A percentile compares a stretch with the other conserved stretches of the same genome.
phyloP scores from a whole-genome alignment of 2,113 vertebrate species.

The Bujurquina vittata region DNA sequence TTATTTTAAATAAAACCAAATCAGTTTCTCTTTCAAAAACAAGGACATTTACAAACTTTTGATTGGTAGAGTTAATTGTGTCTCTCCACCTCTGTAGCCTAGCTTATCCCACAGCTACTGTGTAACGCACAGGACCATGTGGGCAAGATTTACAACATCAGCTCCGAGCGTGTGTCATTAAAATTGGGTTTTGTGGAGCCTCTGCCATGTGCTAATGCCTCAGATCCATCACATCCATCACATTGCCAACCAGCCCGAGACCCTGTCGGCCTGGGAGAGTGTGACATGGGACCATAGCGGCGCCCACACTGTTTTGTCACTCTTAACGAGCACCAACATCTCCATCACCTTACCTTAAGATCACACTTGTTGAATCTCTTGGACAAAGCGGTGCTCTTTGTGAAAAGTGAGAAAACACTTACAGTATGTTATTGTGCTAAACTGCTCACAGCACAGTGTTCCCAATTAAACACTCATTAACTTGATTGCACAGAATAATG shows the following conservation, averaged over 20 bases:
- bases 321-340: neutral
- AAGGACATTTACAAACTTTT: neutral
- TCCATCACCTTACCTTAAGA: neutral
- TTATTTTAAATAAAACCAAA: neutral
- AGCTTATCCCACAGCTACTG: neutral
- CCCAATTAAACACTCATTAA: conserved; percentile 67
- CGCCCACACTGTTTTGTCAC: neutral
- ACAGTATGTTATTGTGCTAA: conserved; percentile 24
- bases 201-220: conserved; percentile 1
- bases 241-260: neutral
- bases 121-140: neutral
- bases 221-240: conserved; percentile 17
- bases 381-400: neutral
- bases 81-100: neutral
- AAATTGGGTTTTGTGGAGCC: neutral
- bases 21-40: neutral
- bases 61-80: neutral
- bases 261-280: neutral
- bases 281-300: neutral
- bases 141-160: neutral
- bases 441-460: conserved; percentile 47
- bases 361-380: conserved; percentile 15
- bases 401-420: conserved; percentile 36
- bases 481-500: conserved; percentile 60
- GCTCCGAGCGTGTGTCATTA: conserved; percentile 18